phyloP scores from a whole-genome alignment of 2,113 vertebrate species.

The Terrapene triunguis region DNA sequence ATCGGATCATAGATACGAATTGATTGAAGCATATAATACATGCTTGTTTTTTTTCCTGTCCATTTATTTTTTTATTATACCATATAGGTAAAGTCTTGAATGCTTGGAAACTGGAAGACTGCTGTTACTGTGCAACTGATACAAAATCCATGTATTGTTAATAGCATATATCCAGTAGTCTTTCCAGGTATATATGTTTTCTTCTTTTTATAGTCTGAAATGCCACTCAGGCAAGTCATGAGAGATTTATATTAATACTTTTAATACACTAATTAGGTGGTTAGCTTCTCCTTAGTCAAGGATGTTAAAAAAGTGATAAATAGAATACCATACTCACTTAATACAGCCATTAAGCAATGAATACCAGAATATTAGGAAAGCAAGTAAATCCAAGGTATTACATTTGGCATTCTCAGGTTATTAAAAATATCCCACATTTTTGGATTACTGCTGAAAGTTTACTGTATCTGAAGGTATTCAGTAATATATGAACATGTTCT shows the following conservation, averaged over 20 bases:
- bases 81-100: constrained; percentile 18
- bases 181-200: constrained; percentile 7
- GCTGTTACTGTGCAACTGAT: accelerated
- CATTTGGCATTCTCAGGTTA: accelerated
- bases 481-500: background rate
- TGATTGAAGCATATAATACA: background rate
- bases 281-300: constrained; percentile 81
- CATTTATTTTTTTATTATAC: background rate
- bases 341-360: background rate
- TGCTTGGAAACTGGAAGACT: background rate
- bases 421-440: background rate
- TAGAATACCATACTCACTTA: constrained; percentile 59
- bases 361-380: background rate
- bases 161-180: background rate
- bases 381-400: background rate
- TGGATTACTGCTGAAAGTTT: background rate
- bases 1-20: background rate
- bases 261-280: constrained; percentile 78
- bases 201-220: constrained; percentile 70
- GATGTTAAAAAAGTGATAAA: constrained; percentile 74
- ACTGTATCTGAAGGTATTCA: background rate
- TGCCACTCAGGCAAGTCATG: constrained; percentile 73
- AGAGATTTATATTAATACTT: constrained; percentile 78
- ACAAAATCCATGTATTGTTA: background rate
- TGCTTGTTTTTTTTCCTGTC: background rate